Percentiles rank a stretch among this genome's conserved stretches.
phyloP scores from a whole-genome alignment of 2,113 vertebrate species.

The Dipodomys spectabilis region DNA sequence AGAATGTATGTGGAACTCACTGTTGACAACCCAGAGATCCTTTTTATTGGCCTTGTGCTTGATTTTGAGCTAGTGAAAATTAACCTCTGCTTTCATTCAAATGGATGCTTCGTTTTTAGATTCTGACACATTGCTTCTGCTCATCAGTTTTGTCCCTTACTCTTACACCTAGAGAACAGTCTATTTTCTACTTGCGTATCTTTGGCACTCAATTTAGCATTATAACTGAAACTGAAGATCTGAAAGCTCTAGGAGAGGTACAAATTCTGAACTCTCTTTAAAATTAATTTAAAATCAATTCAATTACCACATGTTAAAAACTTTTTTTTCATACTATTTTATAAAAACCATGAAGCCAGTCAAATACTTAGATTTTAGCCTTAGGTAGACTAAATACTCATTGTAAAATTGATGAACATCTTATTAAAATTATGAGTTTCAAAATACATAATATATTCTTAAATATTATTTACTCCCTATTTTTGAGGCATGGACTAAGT shows the following conservation, averaged over 20 bases:
- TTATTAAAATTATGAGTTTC: neutral
- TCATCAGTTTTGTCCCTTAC: too few species aligned
- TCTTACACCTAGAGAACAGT: neutral
- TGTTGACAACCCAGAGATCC: neutral
- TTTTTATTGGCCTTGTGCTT: neutral
- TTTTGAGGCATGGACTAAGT: neutral
- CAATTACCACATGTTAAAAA: neutral
- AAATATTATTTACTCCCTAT: neutral
- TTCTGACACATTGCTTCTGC: neutral
- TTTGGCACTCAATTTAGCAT: neutral
- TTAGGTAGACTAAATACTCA: neutral
- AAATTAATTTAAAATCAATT: neutral
- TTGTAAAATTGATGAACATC: neutral
- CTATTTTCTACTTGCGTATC: neutral
- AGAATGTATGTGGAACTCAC: neutral
- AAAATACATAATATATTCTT: neutral
- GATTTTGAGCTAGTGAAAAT: neutral
- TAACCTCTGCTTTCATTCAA: neutral
- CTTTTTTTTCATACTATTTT: neutral
- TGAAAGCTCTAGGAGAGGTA: too few species aligned
- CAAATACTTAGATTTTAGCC: neutral
- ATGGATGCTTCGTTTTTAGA: neutral
- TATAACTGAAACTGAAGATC: neutral
- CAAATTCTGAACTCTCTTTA: neutral
- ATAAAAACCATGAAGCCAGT: neutral